Evolutionary conservation across 2,888 invertebrate genomes (phyloP), one percentile per base, ranked within the genome.

Genomic region (Bombylius discolor): DNA sequence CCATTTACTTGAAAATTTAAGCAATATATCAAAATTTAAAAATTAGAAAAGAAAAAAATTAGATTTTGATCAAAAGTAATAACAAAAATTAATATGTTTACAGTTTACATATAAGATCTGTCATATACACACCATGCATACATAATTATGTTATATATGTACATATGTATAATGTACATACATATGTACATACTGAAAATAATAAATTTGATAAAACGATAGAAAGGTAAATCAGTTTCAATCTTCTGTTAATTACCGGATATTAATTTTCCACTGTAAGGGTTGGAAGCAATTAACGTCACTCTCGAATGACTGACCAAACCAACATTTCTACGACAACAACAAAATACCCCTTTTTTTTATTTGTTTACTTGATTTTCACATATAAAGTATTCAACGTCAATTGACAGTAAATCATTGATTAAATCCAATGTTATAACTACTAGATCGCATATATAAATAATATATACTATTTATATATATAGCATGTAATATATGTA

Each of bases 181-280:
- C 1, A 4, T 36, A 36, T 4, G 4, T 36, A 36, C 36, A 36
- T 36, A 36, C 9, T 36, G 4, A 36, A 9, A 36, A 8, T 8
- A 36, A 36, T 36, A 36, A 36, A 36, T 48, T 36, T 11, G 48
- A 39, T 34, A 48, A 48, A 14, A 47, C 47, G 52, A 53, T 51
- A 51, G 49, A 47, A 50, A 53, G 46, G 51, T 52, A 66, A 70
- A 69, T 69, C 70, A 68, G 61, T 62, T 64, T 63, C 64, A 70
- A 68, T 67, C 64, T 66, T 63, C 64, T 64, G 66, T 70, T 71
- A 71, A 70, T 71, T 70, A 69, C 67, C 64, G 61, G 65, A 66
- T 71, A 71, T 71, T 70, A 70, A 70, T 71, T 71, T 70, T 68
- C 64, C 64, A 65, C 61, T 61, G 53, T 56, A 62, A 59, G 62